A percentile compares a stretch with the other conserved stretches of the same genome.
Evolutionary conservation across 2,888 invertebrate genomes (phyloP).

Genomic region (Aphidius colemani): DNA sequence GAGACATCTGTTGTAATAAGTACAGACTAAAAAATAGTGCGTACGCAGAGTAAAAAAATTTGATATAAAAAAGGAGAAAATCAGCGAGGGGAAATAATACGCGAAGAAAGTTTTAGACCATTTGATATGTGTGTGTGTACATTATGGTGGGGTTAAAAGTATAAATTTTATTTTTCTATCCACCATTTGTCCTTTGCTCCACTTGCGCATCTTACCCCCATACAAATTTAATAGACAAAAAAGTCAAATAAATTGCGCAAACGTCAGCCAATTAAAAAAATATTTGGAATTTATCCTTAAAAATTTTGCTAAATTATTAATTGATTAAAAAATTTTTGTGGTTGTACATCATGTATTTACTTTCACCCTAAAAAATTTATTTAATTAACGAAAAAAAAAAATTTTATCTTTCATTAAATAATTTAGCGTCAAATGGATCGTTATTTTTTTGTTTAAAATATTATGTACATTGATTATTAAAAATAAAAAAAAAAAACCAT

Average conservation of each 20-base stretch:
- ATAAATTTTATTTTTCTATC: slow-evolving; percentile 22
- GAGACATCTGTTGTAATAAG: slow-evolving; percentile 71
- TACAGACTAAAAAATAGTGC: slow-evolving; percentile 70
- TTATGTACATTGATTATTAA: slow-evolving; percentile 11
- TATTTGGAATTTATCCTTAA: too few species aligned
- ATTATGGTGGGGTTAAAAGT: slow-evolving; percentile 37
- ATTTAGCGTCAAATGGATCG: too few species aligned
- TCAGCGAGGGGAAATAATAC: slow-evolving; percentile 22
- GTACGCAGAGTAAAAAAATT: slow-evolving; percentile 54
- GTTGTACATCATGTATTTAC: too few species aligned
- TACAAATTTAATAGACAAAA: slow-evolving; percentile 54
- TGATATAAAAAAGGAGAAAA: slow-evolving; percentile 30
- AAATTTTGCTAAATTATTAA: too few species aligned
- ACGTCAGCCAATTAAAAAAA: slow-evolving; percentile 64
- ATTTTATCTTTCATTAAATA: slow-evolving; percentile 37
- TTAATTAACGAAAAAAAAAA: slow-evolving; percentile 44
- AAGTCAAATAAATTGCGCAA: slow-evolving; percentile 59
- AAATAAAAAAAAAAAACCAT: not conserved
- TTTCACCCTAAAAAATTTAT: too few species aligned
- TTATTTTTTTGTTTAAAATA: slow-evolving; percentile 20
- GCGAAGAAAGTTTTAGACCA: slow-evolving; percentile 29
- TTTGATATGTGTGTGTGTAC: slow-evolving; percentile 32
- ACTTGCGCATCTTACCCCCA: slow-evolving; percentile 52
- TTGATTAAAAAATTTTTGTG: too few species aligned
- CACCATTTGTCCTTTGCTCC: slow-evolving; percentile 30